Base-by-base conservation (phyloP, 2,113 vertebrate species). In the Perca flavescens region DNA sequence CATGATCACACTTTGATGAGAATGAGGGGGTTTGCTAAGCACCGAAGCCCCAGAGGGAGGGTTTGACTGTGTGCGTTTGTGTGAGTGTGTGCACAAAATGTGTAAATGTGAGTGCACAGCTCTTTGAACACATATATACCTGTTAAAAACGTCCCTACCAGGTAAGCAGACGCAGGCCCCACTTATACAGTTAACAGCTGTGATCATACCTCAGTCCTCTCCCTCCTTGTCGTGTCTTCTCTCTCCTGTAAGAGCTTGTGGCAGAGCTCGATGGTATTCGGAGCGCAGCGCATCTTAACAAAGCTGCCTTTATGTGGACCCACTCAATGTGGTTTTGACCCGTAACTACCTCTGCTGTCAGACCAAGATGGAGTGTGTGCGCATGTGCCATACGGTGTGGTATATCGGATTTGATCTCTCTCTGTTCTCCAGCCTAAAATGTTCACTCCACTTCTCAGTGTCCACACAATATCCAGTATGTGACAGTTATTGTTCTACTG, bases 401-500 rank as follows among this genome's bases (percentile, higher is more conserved):
- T 81, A 72, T 77, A 47, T 83, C 79, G 67, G 74, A 75, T 77
- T 88, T 56, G 73, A 83, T 82, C 36, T 62, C 40, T 54, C 49
- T 79, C 62, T 78, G 76, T 84, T 83, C 71, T 52, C 34, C 65
- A 68, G 47, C 46, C 62, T 47, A 70, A 85, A 87, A 83, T 49
- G 67, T 72, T 78, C 63, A 28, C 63, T 76, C 40, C 63, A 77
- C 80, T 69, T 73, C 57, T 84, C 57, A 58, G 61, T 73, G 66
- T 65, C 65, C 69, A 71, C 68, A 80, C 72, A 78, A 81, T 47
- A 82, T 82, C 77, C 76, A 72, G 28, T 34, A 21, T 71, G 78
- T 91, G 93, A 92, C 90, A 93, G 78, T 86, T 88, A 89, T 90
- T 91, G 92, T 93, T 88, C 85, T 83, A 25, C 73, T 47, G 87